These are phyloP conservation scores for Sebastes itinus DNA, from an alignment of 2,797 vertebrate genomes.

Conservation along the genomic window DNA sequence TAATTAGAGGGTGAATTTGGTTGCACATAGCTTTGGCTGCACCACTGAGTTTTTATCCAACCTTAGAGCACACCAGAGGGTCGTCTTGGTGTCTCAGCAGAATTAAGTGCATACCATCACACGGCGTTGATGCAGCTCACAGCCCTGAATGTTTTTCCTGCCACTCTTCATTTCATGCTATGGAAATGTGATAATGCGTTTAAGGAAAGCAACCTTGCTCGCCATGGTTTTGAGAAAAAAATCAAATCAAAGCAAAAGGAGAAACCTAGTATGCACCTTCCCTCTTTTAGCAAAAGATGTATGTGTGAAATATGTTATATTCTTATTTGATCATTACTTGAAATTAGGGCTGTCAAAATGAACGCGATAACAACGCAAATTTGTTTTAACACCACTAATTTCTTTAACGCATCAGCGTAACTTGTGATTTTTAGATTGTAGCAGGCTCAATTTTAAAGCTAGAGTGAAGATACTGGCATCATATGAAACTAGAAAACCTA, in stretches of 20 bases:
- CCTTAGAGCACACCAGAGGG: slow-evolving; percentile 61
- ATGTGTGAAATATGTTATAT: neutral
- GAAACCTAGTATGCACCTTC: neutral
- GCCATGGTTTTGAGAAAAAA: neutral
- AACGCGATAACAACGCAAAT: no score
- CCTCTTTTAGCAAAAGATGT: neutral
- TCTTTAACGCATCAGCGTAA: no score
- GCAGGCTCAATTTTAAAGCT: no score
- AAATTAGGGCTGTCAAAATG: neutral
- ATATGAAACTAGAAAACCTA: no score
- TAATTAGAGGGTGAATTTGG: slow-evolving; percentile 75
- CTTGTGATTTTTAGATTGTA: no score
- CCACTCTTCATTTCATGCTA: slow-evolving; percentile 46
- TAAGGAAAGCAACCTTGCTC: neutral
- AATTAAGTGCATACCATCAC: slow-evolving; percentile 49
- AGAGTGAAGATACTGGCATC: no score
- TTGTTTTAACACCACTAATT: no score
- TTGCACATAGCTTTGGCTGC: slow-evolving; percentile 58
- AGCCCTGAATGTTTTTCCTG: slow-evolving; percentile 27
- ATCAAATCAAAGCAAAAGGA: neutral
- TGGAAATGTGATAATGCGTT: slow-evolving; percentile 10
- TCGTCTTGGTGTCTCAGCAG: slow-evolving; percentile 56
- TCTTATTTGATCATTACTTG: neutral
- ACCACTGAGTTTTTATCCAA: slow-evolving; percentile 47
- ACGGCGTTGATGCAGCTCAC: slow-evolving; percentile 48